phyloP scores from a whole-genome alignment of 2,113 vertebrate genomes.

The Turnix velox region DNA sequence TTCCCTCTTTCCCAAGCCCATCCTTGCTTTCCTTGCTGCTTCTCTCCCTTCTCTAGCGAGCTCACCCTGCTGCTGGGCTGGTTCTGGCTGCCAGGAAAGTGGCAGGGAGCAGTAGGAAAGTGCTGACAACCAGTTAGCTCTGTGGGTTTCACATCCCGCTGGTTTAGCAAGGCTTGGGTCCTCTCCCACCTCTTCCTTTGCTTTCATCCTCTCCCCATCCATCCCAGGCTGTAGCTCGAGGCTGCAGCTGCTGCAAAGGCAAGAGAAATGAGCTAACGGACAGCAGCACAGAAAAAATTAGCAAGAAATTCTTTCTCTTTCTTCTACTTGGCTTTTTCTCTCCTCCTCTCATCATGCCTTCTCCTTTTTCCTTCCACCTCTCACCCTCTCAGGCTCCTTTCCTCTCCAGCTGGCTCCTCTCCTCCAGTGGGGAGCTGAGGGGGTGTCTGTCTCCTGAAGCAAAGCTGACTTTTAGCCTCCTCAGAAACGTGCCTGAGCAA shows the following conservation, averaged over 20 bases:
- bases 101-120: neutral
- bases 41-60: neutral
- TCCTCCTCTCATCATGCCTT: neutral
- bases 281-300: neutral
- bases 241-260: neutral
- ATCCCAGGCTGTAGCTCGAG: neutral
- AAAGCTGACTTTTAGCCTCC: neutral
- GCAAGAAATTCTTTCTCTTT: neutral
- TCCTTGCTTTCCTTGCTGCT: neutral
- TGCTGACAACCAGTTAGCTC: neutral
- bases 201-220: slow-evolving; percentile 27
- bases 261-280: neutral
- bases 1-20: neutral
- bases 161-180: neutral
- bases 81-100: neutral
- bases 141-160: neutral
- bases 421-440: neutral
- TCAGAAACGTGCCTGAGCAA: slow-evolving; percentile 1
- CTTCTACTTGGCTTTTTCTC: neutral
- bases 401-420: neutral
- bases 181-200: neutral
- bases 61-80: neutral
- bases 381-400: neutral
- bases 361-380: neutral
- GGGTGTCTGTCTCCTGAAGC: neutral